Percentiles rank a stretch among this genome's conserved stretches.
These are phyloP conservation scores for Idris sp. DNA, from an alignment of 1,140 invertebrate genomes.

Conservation along the genomic window DNA sequence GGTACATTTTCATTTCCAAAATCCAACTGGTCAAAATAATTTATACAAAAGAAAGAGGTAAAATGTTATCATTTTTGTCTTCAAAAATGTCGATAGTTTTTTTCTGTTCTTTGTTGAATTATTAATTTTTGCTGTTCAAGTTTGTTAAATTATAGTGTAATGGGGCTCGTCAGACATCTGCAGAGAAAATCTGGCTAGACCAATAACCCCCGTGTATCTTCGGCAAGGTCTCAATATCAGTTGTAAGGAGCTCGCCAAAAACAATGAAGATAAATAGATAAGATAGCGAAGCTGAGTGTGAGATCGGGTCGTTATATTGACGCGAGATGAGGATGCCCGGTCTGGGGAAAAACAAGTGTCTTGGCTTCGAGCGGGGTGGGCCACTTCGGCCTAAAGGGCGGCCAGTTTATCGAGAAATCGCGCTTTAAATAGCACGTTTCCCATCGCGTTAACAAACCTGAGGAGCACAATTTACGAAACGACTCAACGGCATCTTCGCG, in stretches of 20 bases:
- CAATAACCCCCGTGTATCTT: constrained; percentile 37
- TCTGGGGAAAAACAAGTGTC: constrained; percentile 14
- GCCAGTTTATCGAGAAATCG: constrained; percentile 28
- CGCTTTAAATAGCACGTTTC: constrained; percentile 37
- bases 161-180: not conserved
- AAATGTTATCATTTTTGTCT: too few relatives aligned
- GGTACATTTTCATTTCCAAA: too few relatives aligned
- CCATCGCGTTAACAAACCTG: constrained; percentile 30
- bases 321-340: constrained; percentile 2
- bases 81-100: too few relatives aligned
- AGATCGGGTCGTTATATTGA: constrained; percentile 24
- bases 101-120: too few relatives aligned
- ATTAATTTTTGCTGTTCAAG: too few relatives aligned
- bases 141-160: too few relatives aligned
- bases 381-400: constrained; percentile 5
- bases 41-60: too few relatives aligned
- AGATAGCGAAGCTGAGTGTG: constrained; percentile 23
- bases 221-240: too few relatives aligned
- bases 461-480: constrained; percentile 44
- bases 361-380: constrained; percentile 1
- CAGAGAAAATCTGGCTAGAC: constrained; percentile 3
- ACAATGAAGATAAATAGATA: constrained; percentile 51
- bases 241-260: constrained; percentile 18
- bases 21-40: too few relatives aligned
- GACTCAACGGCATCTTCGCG: constrained; percentile 34